A percentile compares a stretch with the other conserved stretches of the same genome.
Evolutionary conservation across 1,140 invertebrate genomes (phyloP).

Genomic region (Drosophila parvula): DNA sequence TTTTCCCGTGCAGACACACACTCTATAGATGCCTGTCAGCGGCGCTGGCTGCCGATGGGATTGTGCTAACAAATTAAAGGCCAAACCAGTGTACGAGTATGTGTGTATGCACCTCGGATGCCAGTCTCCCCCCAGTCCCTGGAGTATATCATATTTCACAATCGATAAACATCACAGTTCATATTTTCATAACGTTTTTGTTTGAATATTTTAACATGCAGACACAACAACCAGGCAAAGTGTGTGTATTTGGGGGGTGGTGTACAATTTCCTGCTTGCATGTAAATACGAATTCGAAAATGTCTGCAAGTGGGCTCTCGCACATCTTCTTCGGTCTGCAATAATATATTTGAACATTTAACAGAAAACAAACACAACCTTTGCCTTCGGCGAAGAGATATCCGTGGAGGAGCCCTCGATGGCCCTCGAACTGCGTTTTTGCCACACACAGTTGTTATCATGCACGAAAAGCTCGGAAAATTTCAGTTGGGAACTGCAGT

Average conservation of each 20-base stretch:
- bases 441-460: conserved; percentile 71
- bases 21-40: conserved; percentile 41
- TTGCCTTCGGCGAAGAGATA: conserved; percentile 54
- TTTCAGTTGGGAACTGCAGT: conserved; percentile 44
- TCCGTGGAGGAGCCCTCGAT: conserved; percentile 56
- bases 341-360: conserved; percentile 83
- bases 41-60: conserved; percentile 42
- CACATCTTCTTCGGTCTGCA: conserved; percentile 54
- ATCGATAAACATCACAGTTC: conserved; percentile 84
- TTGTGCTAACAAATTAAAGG: conserved; percentile 75
- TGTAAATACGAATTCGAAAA: conserved; percentile 63
- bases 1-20: conserved; percentile 10
- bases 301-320: conserved; percentile 54
- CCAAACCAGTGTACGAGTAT: conserved; percentile 48
- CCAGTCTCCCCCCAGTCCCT: conserved; percentile 10
- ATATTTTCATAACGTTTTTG: conserved; percentile 82
- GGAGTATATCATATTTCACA: conserved; percentile 80
- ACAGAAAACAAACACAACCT: conserved; percentile 83
- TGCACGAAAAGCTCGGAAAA: conserved; percentile 74
- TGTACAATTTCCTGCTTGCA: conserved; percentile 43
- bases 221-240: conserved; percentile 43
- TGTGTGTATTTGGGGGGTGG: not conserved
- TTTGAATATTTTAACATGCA: conserved; percentile 76
- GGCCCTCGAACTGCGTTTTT: conserved; percentile 69
- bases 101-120: conserved; percentile 28